Conservation (phyloP, 2,797 vertebrate species). For the Vireo griseus region DNA sequence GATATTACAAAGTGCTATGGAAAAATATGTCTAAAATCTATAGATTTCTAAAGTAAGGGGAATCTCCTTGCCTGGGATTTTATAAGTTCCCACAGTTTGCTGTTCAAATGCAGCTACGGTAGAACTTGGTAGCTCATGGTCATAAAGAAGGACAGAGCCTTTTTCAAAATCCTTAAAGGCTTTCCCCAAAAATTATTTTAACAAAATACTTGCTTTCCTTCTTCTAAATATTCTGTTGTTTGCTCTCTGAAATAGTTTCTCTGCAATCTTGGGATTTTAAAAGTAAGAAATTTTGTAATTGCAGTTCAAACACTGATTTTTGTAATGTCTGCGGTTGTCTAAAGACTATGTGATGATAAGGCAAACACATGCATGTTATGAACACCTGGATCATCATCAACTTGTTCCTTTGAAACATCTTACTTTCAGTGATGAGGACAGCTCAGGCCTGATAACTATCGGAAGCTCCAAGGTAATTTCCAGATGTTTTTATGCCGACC, state of each 20-base stretch:
- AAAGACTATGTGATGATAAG: not conserved
- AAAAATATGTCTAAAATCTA: not conserved
- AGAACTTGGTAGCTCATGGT: not conserved
- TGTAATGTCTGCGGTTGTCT: not conserved
- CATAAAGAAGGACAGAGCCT: not conserved
- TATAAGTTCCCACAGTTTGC: not conserved
- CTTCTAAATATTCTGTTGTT: constrained; percentile 14
- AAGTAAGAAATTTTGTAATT: not conserved
- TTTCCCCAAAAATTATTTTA: constrained; percentile 1
- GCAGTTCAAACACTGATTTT: not conserved
- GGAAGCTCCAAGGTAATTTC: not conserved
- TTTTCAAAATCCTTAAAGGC: constrained; percentile 13
- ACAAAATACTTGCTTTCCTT: not conserved
- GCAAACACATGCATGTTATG: not conserved
- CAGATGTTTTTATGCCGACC: not conserved
- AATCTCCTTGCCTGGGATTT: not conserved
- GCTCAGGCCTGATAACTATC: not conserved
- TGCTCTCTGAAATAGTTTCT: not conserved
- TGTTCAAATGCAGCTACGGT: fast-evolving
- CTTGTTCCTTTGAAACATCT: not conserved
- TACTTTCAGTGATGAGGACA: not conserved
- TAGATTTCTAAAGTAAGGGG: not conserved
- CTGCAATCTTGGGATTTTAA: not conserved
- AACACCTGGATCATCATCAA: not conserved
- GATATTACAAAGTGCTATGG: not conserved